These are phyloP conservation scores for honey bee (Apis mellifera) DNA, from an alignment of 1,140 invertebrate genomes.

Conservation along the genomic window DNA sequence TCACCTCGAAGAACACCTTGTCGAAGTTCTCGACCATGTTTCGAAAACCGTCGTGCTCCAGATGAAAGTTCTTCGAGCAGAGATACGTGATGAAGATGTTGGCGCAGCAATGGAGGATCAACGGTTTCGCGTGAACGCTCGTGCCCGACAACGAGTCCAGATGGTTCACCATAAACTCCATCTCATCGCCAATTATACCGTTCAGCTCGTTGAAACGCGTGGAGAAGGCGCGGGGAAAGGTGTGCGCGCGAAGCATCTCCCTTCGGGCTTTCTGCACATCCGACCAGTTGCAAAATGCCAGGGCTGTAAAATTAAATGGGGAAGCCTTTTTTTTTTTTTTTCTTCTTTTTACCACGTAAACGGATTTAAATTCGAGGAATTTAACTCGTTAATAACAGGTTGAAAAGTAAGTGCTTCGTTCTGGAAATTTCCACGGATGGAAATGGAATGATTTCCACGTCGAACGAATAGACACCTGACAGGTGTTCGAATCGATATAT, in stretches of 20 bases:
- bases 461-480: background rate
- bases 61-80: conserved; percentile 88
- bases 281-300: conserved; percentile 94
- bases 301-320: conserved; percentile 84
- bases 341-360: too few species aligned
- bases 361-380: too few species aligned
- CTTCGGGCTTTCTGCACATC: conserved; percentile 89
- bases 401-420: background rate
- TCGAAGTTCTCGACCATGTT: conserved; percentile 89
- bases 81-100: conserved; percentile 94
- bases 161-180: conserved; percentile 83
- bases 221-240: conserved; percentile 88
- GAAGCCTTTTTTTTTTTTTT: background rate
- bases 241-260: conserved; percentile 89
- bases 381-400: too few species aligned
- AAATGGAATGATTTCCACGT: background rate
- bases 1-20: conserved; percentile 94
- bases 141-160: conserved; percentile 74
- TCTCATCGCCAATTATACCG: conserved; percentile 84
- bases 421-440: background rate
- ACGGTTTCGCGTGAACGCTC: conserved; percentile 81
- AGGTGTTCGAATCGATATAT: background rate
- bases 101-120: conserved; percentile 87
- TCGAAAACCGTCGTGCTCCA: conserved; percentile 85
- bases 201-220: conserved; percentile 86